Evolutionary conservation across 2,888 invertebrate species (phyloP), one percentile per base, ranked within the genome.

Genomic region (Stenurella melanura): DNA sequence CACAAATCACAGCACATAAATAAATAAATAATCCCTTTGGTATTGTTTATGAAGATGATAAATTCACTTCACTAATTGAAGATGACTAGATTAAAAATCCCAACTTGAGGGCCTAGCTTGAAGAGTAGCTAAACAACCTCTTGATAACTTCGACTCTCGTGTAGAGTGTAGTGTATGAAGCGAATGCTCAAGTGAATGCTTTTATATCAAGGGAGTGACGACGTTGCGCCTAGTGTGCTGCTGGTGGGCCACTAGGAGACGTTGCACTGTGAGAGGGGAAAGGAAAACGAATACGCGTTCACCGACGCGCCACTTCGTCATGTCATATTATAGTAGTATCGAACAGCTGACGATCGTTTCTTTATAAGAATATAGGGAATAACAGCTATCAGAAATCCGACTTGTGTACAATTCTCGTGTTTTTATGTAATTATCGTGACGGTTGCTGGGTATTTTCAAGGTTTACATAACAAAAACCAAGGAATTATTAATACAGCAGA

Each of bases 81-180:
- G 54, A 61, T 77, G 86, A 86, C 85, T 86, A 85, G 85, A 86
- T 74, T 42, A 42, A 74, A 76, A 74, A 54, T 67, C 71, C 56
- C 63, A 61, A 56, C 50, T 68, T 57, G 86, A 85, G 85, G 85
- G 85, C 83, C 86, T 86, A 86, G 86, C 86, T 82, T 80, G 75
- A 63, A 50, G 60, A 75, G 63, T 74, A 83, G 85, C 85, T 82
- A 86, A 85, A 86, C 85, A 81, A 82, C 85, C 84, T 85, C 85
- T 76, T 57, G 69, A 75, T 38, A 72, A 42, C 50, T 42, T 67
- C 19, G 6, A 54, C 50, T 54, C 54, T 67, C 18, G 50, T 21
- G 3, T 21, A 50, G 50, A 50, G 21, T 64, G 50, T 58, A 58
- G 19, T 7, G 58, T 19, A 54, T 54, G 67, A 54, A 67, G 12